Evolutionary conservation across 2,797 vertebrate species (phyloP).

Genomic region (Artibeus jamaicensis): DNA sequence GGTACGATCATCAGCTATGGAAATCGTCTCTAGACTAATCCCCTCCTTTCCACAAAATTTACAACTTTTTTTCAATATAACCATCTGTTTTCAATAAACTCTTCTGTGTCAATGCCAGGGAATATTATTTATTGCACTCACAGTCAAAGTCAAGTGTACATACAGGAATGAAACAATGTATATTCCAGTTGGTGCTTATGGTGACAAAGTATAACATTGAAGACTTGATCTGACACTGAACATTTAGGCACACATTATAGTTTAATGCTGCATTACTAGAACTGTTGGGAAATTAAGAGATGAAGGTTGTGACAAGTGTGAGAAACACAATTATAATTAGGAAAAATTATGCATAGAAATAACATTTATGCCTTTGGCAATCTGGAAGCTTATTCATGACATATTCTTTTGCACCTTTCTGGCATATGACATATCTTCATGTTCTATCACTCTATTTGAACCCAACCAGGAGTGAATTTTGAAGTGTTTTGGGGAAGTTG

Average conservation of each 20-base stretch:
- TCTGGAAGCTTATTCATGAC: not conserved
- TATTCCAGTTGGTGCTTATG: not conserved
- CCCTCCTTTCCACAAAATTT: not conserved
- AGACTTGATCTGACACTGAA: not conserved
- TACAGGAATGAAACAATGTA: not conserved
- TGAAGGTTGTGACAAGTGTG: not conserved
- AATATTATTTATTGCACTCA: not conserved
- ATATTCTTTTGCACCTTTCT: not conserved
- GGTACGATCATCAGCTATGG: not conserved
- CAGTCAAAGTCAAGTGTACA: not conserved
- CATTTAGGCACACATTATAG: not conserved
- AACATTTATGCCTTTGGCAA: not conserved
- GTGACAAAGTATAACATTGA: not conserved
- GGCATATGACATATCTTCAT: not conserved
- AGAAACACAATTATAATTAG: not conserved
- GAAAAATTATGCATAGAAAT: not conserved
- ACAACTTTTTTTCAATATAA: not conserved
- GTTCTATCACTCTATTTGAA: not conserved
- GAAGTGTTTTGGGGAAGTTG: not conserved
- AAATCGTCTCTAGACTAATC: not conserved
- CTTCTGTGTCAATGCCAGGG: not conserved
- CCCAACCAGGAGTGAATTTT: not conserved
- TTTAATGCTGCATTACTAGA: not conserved
- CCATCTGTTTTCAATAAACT: not conserved
- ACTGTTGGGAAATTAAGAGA: not conserved